These are phyloP conservation scores for Tanytarsus gracilentus DNA, from an alignment of 2,888 invertebrate genomes.

Conservation along the genomic window DNA sequence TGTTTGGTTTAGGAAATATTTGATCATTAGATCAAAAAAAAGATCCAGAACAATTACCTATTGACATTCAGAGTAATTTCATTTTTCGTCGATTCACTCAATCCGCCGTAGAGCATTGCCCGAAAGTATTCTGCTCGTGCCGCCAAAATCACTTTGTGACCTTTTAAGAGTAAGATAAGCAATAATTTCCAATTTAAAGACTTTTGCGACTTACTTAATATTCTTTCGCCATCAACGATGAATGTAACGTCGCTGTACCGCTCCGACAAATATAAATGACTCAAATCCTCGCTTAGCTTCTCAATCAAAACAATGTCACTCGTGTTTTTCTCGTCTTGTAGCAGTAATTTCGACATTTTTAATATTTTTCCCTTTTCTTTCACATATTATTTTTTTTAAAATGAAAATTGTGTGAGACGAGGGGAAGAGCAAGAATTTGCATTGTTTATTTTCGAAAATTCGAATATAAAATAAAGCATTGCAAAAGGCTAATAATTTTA, in stretches of 20 bases:
- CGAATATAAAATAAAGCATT: neutral
- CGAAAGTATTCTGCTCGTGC: conserved; percentile 94
- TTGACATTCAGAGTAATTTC: conserved; percentile 70
- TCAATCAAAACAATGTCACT: conserved; percentile 55
- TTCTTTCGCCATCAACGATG: conserved; percentile 64
- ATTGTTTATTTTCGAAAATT: neutral
- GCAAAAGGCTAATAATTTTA: neutral
- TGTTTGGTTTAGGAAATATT: too few species aligned
- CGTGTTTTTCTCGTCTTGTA: conserved; percentile 42
- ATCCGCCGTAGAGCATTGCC: conserved; percentile 69
- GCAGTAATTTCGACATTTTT: conserved; percentile 20
- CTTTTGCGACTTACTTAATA: conserved; percentile 59
- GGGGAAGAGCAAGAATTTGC: neutral
- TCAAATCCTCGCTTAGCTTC: conserved; percentile 38
- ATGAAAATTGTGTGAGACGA: neutral
- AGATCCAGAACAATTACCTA: too few species aligned
- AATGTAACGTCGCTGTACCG: conserved; percentile 88
- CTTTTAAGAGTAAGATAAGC: too few species aligned
- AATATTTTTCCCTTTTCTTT: neutral
- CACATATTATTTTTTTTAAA: neutral
- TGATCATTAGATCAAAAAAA: too few species aligned
- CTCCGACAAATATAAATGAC: conserved; percentile 71
- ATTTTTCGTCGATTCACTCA: conserved; percentile 62
- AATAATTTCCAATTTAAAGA: conserved; percentile 30
- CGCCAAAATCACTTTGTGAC: conserved; percentile 68